Base-by-base conservation (phyloP, 2,888 invertebrate species). In the Gymnocheta viridis region DNA sequence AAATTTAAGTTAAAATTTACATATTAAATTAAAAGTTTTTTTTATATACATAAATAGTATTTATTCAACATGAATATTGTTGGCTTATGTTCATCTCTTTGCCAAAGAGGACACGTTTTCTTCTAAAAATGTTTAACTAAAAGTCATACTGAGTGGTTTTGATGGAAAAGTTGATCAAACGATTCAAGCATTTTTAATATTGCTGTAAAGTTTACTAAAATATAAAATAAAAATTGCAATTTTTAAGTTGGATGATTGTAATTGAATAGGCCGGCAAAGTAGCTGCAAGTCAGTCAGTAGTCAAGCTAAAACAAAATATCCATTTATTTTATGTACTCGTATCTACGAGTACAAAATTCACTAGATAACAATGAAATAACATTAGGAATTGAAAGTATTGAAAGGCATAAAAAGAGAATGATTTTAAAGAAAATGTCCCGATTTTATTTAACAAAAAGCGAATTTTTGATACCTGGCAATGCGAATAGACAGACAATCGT, bases 21-120 rank as follows among this genome's bases (percentile, higher is more conserved):
- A 81, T 69, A 69, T 67, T 44, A 74, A 74, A 60, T 67, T 69
- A 32, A 74, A 69, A 81, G 24, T 54, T 74, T 62, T 54, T 74
- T 60, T 35, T 72, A 14, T 32, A 80, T 32, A n/a, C n/a, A n/a
- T n/a, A n/a, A n/a, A n/a, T n/a, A 51, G 67, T 60, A 73, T 73
- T 56, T 51, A 22, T 47, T 32, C 56, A 64, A 4, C n/a, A 35
- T 70, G 41, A 51, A n/a, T n/a, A n/a, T 74, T 74, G 74, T 38
- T 24, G n/a, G 6, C n/a, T 22, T 73, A 29, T 69, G n/a, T 47
- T 2, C 4, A 29, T 5, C 4, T 17, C 1, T 44, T 4, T 27
- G 2, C 14, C 7, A 12, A 14, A 47, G 24, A 32, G 38, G 19
- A 74, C 38, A 54, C 10, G 32, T 64, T 41, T 38, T 27, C 38